Conservation (phyloP, 2,797 vertebrate species). For the Eulemur rubriventer region DNA sequence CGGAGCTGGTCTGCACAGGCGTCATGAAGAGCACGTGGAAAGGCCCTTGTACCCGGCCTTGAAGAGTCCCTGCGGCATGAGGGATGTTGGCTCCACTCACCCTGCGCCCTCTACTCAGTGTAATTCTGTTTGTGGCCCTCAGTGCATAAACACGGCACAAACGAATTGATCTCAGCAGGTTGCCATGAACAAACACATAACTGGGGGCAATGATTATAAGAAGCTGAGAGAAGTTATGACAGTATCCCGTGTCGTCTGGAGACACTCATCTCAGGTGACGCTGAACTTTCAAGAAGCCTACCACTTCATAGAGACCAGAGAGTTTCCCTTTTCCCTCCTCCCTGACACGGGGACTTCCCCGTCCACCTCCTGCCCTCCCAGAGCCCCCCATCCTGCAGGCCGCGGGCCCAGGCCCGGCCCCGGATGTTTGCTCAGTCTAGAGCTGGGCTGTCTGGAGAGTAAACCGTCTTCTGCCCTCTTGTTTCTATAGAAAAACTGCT, state of each 20-base stretch:
- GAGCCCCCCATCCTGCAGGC: background rate
- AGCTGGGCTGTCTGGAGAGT: background rate
- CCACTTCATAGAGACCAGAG: too few relatives aligned
- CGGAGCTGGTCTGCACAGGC: background rate
- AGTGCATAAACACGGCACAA: background rate
- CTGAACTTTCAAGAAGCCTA: background rate
- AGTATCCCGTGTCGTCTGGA: background rate
- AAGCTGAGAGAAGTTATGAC: background rate
- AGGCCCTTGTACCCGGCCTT: background rate
- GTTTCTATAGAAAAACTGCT: background rate
- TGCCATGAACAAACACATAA: background rate
- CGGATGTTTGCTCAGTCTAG: background rate
- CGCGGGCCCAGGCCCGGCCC: background rate
- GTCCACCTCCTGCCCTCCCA: background rate
- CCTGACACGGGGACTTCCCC: background rate
- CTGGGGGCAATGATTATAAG: background rate
- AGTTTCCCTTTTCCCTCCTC: background rate
- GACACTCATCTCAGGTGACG: background rate
- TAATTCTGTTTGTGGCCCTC: background rate
- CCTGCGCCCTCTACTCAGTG: background rate
- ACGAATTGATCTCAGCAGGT: background rate
- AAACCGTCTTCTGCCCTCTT: background rate
- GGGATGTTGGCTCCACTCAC: background rate
- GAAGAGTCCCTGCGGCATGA: background rate
- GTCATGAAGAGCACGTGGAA: background rate